Evolutionary conservation across 2,888 invertebrate genomes (phyloP), one percentile per base, ranked within the genome.

Genomic region (Xylota sylvarum): DNA sequence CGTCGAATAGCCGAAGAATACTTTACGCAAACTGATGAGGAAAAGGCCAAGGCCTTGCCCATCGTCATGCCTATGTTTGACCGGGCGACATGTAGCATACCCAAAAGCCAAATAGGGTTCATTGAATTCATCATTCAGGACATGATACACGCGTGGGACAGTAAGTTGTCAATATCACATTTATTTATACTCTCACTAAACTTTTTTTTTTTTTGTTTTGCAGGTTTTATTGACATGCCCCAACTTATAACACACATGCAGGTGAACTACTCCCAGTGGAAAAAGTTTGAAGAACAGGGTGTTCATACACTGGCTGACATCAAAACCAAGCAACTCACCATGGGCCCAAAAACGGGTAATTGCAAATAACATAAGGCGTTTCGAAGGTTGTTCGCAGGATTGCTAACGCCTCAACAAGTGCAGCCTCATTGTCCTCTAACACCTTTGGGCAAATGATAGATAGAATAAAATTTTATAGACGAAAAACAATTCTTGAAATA

Each of bases 21-120:
- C 93, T 99, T 98, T 93, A 95, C 96, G 89, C 99, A 99, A 95
- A 99, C 99, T 6, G 98, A 98, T 91, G 98, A 99, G 91, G 99
- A 99, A 93, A 98, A 98, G 91, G 94, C 94, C 12, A 95, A 95
- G 88, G 96, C 96, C 62, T 93, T 99, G 90, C 99, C 99, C 0
- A 97, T 99, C 7, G 98, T 99, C 88, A 99, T 99, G 99, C 98
- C 99, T 7, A 97, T 98, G 95, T 99, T 99, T 93, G 99, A 99
- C 93, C 95, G 98, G 84, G 94, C 95, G 82, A 96, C 97, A 1
- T 99, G 99, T 93, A 98, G 98, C 90, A 97, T 99, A 91, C 98
- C 99, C 70, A 97, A 98, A 93, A 98, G 98, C 82, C 99, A 99
- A 94, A 97, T 98, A 90, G 98, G 98, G 77, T 99, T 99, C 93